Conservation (phyloP, 2,888 invertebrate species). For the Vanessa cardui region DNA sequence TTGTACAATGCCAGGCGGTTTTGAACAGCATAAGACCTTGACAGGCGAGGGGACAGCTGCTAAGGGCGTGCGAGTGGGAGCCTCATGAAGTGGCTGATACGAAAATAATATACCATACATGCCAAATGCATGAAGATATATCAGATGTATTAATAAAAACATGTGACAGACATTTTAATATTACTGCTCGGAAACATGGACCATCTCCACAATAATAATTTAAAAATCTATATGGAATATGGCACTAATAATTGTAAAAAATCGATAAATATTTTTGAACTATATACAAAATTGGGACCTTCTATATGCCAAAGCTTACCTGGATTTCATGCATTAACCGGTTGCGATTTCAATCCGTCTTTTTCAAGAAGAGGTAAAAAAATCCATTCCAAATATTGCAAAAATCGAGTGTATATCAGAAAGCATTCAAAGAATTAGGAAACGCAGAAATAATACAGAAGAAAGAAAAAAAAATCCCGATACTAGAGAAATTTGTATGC, state of each 20-base stretch:
- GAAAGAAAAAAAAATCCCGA: background rate
- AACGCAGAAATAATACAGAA: background rate
- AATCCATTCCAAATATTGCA: background rate
- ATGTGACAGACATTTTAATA: background rate
- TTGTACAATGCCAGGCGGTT: too few species aligned
- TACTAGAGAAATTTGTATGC: slow-evolving; percentile 21
- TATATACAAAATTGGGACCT: background rate
- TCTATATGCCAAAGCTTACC: background rate
- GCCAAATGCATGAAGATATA: background rate
- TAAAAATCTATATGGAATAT: background rate
- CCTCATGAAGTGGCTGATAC: background rate
- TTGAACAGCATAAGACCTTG: too few species aligned
- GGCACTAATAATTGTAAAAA: background rate
- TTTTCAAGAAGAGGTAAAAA: background rate
- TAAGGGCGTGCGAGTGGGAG: too few species aligned
- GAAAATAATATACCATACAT: background rate
- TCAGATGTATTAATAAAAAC: background rate
- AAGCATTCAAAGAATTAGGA: slow-evolving; percentile 9
- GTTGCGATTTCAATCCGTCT: background rate
- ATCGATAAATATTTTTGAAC: background rate
- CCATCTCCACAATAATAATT: background rate
- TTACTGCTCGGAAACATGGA: background rate
- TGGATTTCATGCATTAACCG: background rate
- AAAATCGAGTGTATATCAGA: slow-evolving; percentile 1
- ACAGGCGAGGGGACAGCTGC: too few species aligned